These are phyloP conservation scores for Cirrhinus molitorella DNA, from an alignment of 2,797 vertebrate species.

Conservation along the genomic window DNA sequence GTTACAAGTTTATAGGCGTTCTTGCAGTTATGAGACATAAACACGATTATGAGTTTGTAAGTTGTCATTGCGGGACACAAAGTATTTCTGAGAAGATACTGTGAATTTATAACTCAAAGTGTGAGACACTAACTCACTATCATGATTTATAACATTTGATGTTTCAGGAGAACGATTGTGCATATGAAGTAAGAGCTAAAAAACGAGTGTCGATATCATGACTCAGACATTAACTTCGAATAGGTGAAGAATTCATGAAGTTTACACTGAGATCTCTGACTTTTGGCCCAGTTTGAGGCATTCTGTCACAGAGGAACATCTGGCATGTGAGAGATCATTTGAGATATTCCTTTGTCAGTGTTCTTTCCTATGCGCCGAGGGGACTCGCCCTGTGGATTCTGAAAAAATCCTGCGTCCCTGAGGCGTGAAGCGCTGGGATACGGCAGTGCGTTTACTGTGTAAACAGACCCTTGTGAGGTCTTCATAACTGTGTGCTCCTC, in stretches of 20 bases:
- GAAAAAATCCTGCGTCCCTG: slow-evolving; percentile 51
- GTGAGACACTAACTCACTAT: no score
- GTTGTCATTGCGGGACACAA: background rate
- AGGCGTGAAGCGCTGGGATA: slow-evolving; percentile 52
- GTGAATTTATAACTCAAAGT: background rate
- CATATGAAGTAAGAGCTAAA: background rate
- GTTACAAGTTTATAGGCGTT: background rate
- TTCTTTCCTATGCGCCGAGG: background rate
- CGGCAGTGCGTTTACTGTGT: slow-evolving; percentile 48
- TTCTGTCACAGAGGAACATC: background rate
- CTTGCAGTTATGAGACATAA: background rate
- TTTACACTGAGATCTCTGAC: background rate
- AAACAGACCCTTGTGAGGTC: slow-evolving; percentile 51
- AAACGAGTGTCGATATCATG: background rate
- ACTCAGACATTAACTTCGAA: background rate
- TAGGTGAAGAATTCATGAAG: background rate
- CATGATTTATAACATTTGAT: background rate
- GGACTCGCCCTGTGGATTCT: background rate
- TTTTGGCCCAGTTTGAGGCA: background rate
- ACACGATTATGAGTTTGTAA: background rate
- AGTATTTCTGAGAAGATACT: background rate
- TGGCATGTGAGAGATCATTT: background rate
- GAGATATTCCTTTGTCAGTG: background rate
- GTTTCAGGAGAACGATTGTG: background rate
- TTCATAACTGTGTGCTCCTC: background rate